These are phyloP conservation scores for Bombus vancouverensis DNA, from an alignment of 1,140 invertebrate genomes.

Conservation along the genomic window DNA sequence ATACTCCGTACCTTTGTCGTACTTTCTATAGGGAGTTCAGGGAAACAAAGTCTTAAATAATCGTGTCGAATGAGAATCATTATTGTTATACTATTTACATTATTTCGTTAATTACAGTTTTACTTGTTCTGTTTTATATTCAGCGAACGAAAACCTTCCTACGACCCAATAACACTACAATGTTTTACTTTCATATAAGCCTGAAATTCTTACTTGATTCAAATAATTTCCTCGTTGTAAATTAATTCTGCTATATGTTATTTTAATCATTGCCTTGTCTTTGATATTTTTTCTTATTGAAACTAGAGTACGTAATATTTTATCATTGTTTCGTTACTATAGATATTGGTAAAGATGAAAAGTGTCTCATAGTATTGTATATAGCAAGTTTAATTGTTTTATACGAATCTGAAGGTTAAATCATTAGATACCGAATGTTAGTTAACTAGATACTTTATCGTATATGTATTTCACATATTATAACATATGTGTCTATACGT, in stretches of 20 bases:
- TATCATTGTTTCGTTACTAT: background rate
- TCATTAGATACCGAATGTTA: too few species aligned
- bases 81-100: background rate
- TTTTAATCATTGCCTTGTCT: too few species aligned
- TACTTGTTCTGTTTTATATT: background rate
- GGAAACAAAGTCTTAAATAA: background rate
- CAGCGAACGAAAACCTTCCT: background rate
- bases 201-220: too few species aligned
- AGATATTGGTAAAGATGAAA: background rate
- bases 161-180: too few species aligned
- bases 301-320: too few species aligned
- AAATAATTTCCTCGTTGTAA: too few species aligned
- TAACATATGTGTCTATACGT: background rate
- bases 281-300: too few species aligned
- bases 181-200: too few species aligned
- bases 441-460: too few species aligned
- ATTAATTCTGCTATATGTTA: too few species aligned
- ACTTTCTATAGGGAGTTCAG: background rate
- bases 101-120: background rate
- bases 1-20: background rate
- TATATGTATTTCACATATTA: background rate
- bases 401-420: too few species aligned
- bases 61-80: background rate
- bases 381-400: too few species aligned
- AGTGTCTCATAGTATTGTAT: background rate